A percentile compares a stretch with the other conserved stretches of the same genome.
These are phyloP conservation scores for Hedya salicella DNA, from an alignment of 2,888 invertebrate genomes.

Conservation along the genomic window DNA sequence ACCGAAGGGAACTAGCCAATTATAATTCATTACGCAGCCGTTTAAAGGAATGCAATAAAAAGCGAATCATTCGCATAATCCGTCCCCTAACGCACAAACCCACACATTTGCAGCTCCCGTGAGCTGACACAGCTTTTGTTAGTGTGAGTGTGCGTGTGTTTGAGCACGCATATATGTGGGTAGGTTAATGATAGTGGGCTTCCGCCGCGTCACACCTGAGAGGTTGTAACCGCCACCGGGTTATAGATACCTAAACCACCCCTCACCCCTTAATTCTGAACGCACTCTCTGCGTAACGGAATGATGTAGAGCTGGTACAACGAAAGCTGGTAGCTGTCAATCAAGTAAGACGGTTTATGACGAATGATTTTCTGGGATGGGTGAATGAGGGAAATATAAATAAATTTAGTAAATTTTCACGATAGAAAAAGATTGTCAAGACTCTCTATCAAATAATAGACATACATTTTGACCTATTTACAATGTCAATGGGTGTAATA, in stretches of 20 bases:
- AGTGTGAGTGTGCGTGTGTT: constrained; percentile 62
- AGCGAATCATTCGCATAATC: constrained; percentile 56
- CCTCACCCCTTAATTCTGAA: constrained; percentile 74
- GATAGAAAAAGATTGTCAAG: too few relatives aligned
- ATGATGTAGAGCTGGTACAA: constrained; percentile 56
- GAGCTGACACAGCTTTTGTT: constrained; percentile 52
- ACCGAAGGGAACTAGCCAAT: constrained; percentile 32
- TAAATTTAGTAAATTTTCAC: too few relatives aligned
- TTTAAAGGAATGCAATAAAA: constrained; percentile 51
- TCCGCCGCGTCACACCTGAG: constrained; percentile 85
- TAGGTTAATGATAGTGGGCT: constrained; percentile 83
- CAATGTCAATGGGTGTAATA: too few relatives aligned
- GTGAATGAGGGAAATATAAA: too few relatives aligned
- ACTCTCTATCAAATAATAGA: too few relatives aligned
- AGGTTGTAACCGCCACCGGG: constrained; percentile 82
- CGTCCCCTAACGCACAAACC: constrained; percentile 61
- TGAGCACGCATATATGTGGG: constrained; percentile 70
- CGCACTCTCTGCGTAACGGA: constrained; percentile 57
- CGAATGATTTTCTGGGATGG: too few relatives aligned
- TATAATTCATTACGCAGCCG: constrained; percentile 44
- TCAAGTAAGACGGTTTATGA: not conserved
- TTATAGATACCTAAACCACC: constrained; percentile 76
- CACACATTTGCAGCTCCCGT: constrained; percentile 59
- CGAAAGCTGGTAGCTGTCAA: constrained; percentile 4
- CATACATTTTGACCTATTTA: too few relatives aligned